A percentile compares a stretch with the other conserved stretches of the same genome.
Evolutionary conservation across 2,113 vertebrate genomes (phyloP).

Genomic region (Typhlomys cinereus): DNA sequence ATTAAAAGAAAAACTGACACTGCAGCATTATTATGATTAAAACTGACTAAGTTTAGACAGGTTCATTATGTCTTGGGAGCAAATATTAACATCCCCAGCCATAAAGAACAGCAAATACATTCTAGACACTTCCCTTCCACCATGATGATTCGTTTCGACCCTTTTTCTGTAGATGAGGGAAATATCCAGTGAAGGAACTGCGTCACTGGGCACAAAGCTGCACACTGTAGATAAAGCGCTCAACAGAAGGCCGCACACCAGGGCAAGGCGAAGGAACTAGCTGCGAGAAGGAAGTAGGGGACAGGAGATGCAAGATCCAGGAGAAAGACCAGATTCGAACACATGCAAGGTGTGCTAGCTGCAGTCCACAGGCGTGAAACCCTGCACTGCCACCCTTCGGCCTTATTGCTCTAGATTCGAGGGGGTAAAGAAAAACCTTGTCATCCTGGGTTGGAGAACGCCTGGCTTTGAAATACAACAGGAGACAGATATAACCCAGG

Average conservation of each 20-base stretch:
- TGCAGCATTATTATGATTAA: neutral
- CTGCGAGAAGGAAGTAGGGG: neutral
- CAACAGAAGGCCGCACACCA: too few relatives aligned
- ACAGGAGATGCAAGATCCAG: rapidly evolving
- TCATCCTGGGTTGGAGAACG: neutral
- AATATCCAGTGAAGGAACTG: neutral
- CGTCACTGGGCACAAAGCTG: neutral
- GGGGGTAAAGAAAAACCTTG: neutral
- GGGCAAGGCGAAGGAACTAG: neutral
- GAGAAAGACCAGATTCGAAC: neutral
- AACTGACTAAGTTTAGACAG: constrained; percentile 2
- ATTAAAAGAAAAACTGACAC: constrained; percentile 27
- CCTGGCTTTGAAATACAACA: neutral
- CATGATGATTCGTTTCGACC: neutral
- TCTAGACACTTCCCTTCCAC: neutral
- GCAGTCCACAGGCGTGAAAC: neutral
- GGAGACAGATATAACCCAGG: too few relatives aligned
- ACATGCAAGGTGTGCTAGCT: neutral
- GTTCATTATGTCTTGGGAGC: neutral
- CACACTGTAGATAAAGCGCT: neutral
- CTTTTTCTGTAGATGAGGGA: neutral
- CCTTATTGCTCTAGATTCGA: neutral
- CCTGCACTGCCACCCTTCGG: neutral
- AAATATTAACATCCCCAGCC: neutral
- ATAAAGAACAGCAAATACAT: neutral